These are phyloP conservation scores for Neotragus moschatus DNA, from an alignment of 2,113 vertebrate genomes.

Conservation along the genomic window DNA sequence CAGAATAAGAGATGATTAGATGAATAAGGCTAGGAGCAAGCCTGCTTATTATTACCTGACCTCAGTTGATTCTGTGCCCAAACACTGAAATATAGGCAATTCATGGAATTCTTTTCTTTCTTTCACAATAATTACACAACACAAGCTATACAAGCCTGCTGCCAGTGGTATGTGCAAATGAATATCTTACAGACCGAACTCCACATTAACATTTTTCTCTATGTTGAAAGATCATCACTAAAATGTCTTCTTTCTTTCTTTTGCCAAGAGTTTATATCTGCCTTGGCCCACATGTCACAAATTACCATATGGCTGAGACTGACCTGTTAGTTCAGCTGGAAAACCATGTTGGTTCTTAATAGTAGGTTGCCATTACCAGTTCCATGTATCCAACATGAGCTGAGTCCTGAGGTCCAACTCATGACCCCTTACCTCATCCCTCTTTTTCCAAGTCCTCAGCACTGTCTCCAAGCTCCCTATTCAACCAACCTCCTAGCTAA, in stretches of 20 bases:
- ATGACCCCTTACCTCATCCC: background rate
- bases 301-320: background rate
- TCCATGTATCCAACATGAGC: background rate
- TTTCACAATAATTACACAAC: constrained; percentile 33
- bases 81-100: constrained; percentile 52
- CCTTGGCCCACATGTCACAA: background rate
- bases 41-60: constrained; percentile 60
- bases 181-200: constrained; percentile 10
- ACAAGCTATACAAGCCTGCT: background rate
- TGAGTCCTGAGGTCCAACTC: background rate
- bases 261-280: background rate
- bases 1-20: constrained; percentile 34
- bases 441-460: background rate
- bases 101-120: constrained; percentile 49
- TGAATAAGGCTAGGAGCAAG: constrained; percentile 47
- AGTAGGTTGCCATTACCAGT: background rate
- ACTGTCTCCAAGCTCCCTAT: background rate
- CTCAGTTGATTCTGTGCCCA: constrained; percentile 61
- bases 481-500: background rate
- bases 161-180: constrained; percentile 34
- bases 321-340: background rate
- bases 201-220: constrained; percentile 2
- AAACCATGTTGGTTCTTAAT: background rate
- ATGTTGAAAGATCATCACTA: background rate
- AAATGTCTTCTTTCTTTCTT: background rate